These are phyloP conservation scores for Incurvaria masculella DNA, from an alignment of 2,888 invertebrate genomes.

Conservation along the genomic window DNA sequence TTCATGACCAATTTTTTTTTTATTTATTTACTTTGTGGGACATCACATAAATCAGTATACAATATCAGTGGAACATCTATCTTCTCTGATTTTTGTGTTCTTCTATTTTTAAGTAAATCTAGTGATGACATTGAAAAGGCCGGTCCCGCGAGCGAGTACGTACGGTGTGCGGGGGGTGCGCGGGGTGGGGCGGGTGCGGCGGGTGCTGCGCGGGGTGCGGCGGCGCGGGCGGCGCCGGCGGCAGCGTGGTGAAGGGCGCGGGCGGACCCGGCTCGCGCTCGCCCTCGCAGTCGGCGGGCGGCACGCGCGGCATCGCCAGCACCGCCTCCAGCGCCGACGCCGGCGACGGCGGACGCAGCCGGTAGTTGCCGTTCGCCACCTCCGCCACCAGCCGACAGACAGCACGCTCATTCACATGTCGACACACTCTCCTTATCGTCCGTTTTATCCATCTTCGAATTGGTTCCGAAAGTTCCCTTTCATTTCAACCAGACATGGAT, in stretches of 20 bases:
- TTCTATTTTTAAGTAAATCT: no score
- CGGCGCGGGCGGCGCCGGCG: background rate
- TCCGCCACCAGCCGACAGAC: no score
- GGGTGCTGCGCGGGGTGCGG: slow-evolving; percentile 29
- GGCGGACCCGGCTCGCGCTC: slow-evolving; percentile 22
- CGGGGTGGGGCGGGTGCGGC: slow-evolving; percentile 21
- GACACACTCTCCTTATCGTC: no score
- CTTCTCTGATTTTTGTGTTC: background rate
- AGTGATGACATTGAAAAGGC: no score
- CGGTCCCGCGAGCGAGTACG: no score
- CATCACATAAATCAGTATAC: no score
- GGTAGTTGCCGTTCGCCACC: slow-evolving; percentile 29
- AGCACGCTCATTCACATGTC: no score
- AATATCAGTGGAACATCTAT: background rate
- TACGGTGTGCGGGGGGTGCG: slow-evolving; percentile 31
- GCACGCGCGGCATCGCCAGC: slow-evolving; percentile 12
- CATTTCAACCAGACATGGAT: no score
- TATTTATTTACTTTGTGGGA: no score
- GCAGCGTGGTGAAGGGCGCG: slow-evolving; percentile 24
- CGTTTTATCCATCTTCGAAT: no score
- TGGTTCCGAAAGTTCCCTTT: no score
- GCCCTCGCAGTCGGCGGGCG: slow-evolving; percentile 16
- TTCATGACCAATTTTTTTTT: no score
- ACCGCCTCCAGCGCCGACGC: slow-evolving; percentile 20
- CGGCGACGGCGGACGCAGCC: slow-evolving; percentile 31